Base-by-base conservation (phyloP, 2,888 invertebrate genomes). In the Chirona hameri region DNA sequence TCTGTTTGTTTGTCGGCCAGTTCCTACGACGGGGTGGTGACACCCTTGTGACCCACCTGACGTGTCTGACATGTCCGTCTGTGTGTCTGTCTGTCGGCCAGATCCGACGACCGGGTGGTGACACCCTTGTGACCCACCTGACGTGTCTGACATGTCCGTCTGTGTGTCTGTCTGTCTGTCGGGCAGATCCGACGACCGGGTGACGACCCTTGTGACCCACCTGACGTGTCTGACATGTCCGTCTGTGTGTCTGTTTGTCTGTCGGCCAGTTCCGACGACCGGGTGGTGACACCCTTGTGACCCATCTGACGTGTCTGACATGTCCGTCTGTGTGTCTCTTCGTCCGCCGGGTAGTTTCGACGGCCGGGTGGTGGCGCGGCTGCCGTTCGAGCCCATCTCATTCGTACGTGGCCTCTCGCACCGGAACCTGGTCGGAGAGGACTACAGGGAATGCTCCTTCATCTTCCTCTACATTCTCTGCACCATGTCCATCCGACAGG, bases 381-480 rank as follows among this genome's bases (percentile, higher is more conserved):
- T 99, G 83, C 99, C 99, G 31, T 99, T 99, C 89, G 91, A 93
- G 82, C 99, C 99, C 2, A 94, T 99, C 84, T 94, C 96, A 7
- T 97, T 97, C 94, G 93, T 99, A 84, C 98, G 99, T 90, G 96
- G 99, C 52, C 89, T 98, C 65, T 98, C 98, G 60, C 99, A 99
- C 88, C 91, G 99, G 85, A 99, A 99, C 89, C 90, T 99, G 83
- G 92, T 96, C 3, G 99, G 99, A 24, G 97, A 98, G 86, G 98
- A 99, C 88, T 98, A 94, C 88, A 96, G 97, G 9, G 99, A 99
- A 87, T 99, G 99, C 88, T 98, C 98, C 1, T 99, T 99, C 88
- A 98, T 99, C 87, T 99, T 99, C 89, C 90, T 99, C 83, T 99
- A 99, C 89, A 98, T 99, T 87, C 90, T 99, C 82, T 99, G 99